These are phyloP conservation scores for Triops longicaudatus DNA, from an alignment of 1,140 invertebrate species.

Conservation along the genomic window DNA sequence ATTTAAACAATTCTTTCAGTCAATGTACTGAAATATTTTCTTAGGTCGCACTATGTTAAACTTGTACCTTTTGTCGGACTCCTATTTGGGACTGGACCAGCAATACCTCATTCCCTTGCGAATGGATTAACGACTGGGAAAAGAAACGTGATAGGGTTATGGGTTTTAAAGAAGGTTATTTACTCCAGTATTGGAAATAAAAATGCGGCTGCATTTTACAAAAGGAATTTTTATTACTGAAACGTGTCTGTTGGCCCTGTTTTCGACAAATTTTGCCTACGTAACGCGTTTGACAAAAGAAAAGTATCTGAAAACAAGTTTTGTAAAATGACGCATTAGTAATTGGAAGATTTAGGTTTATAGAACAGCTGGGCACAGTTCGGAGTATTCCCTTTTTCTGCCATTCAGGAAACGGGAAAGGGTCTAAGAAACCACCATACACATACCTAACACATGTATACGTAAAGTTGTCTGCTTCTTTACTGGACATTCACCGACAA, in stretches of 20 bases:
- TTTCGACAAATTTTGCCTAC: conserved; percentile 3
- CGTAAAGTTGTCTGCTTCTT: not conserved
- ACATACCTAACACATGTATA: not conserved
- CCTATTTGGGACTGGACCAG: conserved; percentile 90
- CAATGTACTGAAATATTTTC: no score
- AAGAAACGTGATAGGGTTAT: not conserved
- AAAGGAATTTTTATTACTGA: not conserved
- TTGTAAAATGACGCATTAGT: not conserved
- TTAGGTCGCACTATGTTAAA: conserved; percentile 64
- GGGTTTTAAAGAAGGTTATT: not conserved
- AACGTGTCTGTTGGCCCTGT: conserved; percentile 13
- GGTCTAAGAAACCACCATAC: conserved; percentile 5
- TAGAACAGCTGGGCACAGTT: not conserved
- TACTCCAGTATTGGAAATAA: not conserved
- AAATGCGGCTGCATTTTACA: not conserved
- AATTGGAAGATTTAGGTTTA: not conserved
- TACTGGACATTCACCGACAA: not conserved
- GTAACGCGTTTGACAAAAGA: not conserved
- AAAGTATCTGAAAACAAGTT: not conserved
- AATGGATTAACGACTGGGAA: conserved; percentile 37
- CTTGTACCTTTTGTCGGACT: conserved; percentile 85
- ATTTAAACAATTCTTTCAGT: no score
- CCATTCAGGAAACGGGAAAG: not conserved
- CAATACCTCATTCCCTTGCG: conserved; percentile 58
- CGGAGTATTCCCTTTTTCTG: not conserved